Percentiles rank a stretch among this genome's conserved stretches.
phyloP scores from a whole-genome alignment of 2,888 invertebrate genomes.

The Nomada hirtipes region DNA sequence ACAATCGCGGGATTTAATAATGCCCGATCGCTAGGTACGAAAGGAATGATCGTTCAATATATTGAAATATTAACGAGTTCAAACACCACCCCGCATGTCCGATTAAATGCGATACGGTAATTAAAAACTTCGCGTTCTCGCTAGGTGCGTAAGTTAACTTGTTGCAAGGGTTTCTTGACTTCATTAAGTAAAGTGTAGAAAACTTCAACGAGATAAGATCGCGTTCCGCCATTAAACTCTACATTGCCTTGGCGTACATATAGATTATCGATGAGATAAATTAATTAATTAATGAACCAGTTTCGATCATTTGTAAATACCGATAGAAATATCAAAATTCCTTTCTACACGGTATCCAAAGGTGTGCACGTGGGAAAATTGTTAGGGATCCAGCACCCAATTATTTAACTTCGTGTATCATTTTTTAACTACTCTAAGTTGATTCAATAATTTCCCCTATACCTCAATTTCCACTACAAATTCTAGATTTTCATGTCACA shows the following conservation, averaged over 20 bases:
- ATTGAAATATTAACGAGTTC: neutral
- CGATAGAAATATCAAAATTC: constrained; percentile 2
- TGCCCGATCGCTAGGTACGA: neutral
- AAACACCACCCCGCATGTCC: neutral
- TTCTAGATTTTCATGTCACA: no score
- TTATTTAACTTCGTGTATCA: no score
- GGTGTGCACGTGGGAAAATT: neutral
- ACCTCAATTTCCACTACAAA: no score
- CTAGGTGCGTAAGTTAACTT: neutral
- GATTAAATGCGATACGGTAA: neutral
- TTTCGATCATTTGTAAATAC: neutral
- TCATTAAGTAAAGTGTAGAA: neutral
- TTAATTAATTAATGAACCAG: neutral
- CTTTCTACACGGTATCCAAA: neutral
- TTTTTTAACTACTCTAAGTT: no score
- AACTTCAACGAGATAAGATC: constrained; percentile 2
- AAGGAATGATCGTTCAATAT: neutral
- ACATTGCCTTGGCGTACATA: neutral
- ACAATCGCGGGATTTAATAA: no score
- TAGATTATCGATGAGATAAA: neutral
- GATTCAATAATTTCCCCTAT: no score
- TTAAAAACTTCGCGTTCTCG: neutral
- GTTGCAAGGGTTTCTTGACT: neutral
- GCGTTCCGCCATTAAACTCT: neutral
- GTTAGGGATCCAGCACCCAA: neutral